Conservation (phyloP, 2,888 invertebrate genomes). For the Nasonovia ribisnigri region DNA sequence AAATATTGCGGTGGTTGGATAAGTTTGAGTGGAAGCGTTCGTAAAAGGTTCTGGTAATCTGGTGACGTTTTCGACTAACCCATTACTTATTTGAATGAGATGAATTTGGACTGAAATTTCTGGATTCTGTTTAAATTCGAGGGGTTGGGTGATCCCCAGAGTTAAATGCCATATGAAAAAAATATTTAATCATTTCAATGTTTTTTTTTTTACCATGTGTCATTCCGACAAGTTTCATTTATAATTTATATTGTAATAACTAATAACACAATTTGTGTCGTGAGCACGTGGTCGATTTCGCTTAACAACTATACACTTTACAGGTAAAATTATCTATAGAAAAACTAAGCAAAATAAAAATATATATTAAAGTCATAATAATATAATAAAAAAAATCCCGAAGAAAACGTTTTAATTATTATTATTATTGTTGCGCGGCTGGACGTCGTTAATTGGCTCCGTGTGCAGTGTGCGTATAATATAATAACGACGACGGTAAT, state of each 20-base stretch:
- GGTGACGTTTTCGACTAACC: not conserved
- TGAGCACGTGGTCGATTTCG: not conserved
- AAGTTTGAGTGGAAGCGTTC: not conserved
- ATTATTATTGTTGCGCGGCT: not conserved
- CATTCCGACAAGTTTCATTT: not conserved
- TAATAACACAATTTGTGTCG: not conserved
- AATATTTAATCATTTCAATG: not conserved
- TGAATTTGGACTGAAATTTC: not conserved
- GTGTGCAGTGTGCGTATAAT: not conserved
- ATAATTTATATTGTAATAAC: not conserved
- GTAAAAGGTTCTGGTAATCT: not conserved
- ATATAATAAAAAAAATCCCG: not conserved
- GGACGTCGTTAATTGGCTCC: constrained; percentile 34
- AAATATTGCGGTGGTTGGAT: not conserved
- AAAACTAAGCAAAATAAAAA: not conserved
- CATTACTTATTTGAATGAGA: not conserved
- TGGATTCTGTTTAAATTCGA: not conserved
- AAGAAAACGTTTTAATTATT: constrained; percentile 2
- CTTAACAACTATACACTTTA: not conserved
- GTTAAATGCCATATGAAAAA: not conserved
- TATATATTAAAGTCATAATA: not conserved
- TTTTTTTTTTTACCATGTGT: not conserved
- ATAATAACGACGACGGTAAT: constrained; percentile 3
- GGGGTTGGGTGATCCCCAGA: not conserved
- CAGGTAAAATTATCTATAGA: not conserved